Evolutionary conservation across 2,888 invertebrate species (phyloP).

Genomic region (Aphidoletes aphidimyza): DNA sequence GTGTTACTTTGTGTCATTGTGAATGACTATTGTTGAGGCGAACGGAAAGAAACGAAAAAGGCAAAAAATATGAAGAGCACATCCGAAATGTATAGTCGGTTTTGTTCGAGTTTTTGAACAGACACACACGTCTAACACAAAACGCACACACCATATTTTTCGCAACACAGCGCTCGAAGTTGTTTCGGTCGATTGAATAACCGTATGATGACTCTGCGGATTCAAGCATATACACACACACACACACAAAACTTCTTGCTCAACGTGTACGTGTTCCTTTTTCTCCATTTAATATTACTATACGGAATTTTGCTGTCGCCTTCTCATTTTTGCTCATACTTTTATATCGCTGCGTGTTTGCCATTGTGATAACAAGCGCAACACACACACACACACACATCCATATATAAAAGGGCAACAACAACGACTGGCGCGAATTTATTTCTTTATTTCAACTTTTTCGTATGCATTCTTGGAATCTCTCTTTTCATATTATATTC

Average conservation of each 20-base stretch:
- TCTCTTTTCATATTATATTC: not conserved
- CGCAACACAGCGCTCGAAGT: not conserved
- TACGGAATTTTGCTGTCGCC: not conserved
- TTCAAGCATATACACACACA: too few relatives aligned
- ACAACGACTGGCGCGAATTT: not conserved
- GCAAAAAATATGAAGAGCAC: too few relatives aligned
- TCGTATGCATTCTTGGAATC: slow-evolving; percentile 44
- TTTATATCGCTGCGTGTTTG: too few relatives aligned
- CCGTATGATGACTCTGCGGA: slow-evolving; percentile 41
- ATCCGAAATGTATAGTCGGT: too few relatives aligned
- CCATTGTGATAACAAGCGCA: not conserved
- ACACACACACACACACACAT: too few relatives aligned
- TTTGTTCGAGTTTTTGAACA: too few relatives aligned
- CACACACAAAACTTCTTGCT: too few relatives aligned
- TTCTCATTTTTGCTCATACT: not conserved
- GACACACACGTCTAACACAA: too few relatives aligned
- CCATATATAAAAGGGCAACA: too few relatives aligned
- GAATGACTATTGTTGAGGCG: not conserved
- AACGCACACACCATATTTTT: not conserved
- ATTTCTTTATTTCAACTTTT: slow-evolving; percentile 30
- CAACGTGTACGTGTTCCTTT: slow-evolving; percentile 8
- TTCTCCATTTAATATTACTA: not conserved
- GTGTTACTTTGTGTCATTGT: slow-evolving; percentile 2
- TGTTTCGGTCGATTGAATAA: not conserved
- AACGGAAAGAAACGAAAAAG: too few relatives aligned